These are phyloP conservation scores for Amphipoea oculea DNA, from an alignment of 2,888 invertebrate genomes.

Conservation along the genomic window DNA sequence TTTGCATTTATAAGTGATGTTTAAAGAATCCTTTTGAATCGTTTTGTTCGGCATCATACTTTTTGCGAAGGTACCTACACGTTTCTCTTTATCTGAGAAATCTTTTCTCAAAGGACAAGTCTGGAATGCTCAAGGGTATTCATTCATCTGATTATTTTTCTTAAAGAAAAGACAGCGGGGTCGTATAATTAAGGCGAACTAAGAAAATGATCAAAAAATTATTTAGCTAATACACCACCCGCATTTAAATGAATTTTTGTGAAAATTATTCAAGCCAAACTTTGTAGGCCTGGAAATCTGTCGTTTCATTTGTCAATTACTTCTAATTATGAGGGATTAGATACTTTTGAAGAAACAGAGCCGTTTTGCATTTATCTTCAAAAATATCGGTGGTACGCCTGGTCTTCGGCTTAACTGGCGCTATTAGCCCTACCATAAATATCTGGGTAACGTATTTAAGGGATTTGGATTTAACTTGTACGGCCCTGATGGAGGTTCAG, in stretches of 20 bases:
- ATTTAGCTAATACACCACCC: conserved; percentile 46
- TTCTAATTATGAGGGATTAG: conserved; percentile 59
- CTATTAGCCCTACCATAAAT: conserved; percentile 88
- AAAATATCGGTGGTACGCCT: conserved; percentile 73
- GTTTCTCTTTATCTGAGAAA: conserved; percentile 84
- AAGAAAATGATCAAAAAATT: conserved; percentile 68
- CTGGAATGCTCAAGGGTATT: conserved; percentile 84
- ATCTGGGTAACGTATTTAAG: conserved; percentile 87
- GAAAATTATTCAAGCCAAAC: conserved; percentile 42
- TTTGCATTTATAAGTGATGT: conserved; percentile 71
- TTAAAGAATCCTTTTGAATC: conserved; percentile 81
- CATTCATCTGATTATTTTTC: conserved; percentile 85
- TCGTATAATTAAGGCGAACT: conserved; percentile 77
- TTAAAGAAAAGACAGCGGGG: conserved; percentile 76
- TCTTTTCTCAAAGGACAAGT: conserved; percentile 83
- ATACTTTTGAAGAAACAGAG: conserved; percentile 58
- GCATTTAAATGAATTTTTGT: conserved; percentile 43
- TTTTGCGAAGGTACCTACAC: conserved; percentile 75
- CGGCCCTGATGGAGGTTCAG: conserved; percentile 85
- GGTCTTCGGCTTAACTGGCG: conserved; percentile 82
- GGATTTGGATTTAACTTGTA: conserved; percentile 87
- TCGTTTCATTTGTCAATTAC: conserved; percentile 57
- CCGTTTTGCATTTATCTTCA: conserved; percentile 65
- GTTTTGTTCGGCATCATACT: conserved; percentile 79
- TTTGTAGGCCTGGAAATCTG: conserved; percentile 42